A percentile compares a stretch with the other conserved stretches of the same genome.
These are phyloP conservation scores for Netelia fuscicornis DNA, from an alignment of 2,888 invertebrate genomes.

Conservation along the genomic window DNA sequence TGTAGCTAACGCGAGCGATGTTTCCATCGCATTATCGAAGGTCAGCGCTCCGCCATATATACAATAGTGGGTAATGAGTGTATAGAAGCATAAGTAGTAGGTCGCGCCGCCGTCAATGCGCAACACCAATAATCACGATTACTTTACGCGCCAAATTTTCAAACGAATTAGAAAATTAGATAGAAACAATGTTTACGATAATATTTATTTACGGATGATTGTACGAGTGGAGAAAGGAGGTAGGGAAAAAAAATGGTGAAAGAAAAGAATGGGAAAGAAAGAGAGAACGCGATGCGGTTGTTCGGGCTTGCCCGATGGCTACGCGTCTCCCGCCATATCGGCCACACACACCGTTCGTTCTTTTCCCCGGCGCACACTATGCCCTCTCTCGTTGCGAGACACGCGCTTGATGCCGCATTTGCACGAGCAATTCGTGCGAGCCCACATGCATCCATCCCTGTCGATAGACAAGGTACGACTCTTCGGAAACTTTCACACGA, in stretches of 20 bases:
- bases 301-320: constrained; percentile 69
- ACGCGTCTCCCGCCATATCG: constrained; percentile 80
- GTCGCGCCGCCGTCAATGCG: constrained; percentile 37
- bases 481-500: constrained; percentile 5
- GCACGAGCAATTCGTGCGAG: neutral
- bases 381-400: neutral
- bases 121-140: constrained; percentile 14
- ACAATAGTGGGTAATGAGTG: constrained; percentile 27
- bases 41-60: constrained; percentile 43
- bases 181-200: neutral
- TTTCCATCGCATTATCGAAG: constrained; percentile 53
- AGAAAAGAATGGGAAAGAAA: constrained; percentile 63
- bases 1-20: neutral
- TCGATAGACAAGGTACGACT: neutral
- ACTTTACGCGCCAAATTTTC: neutral
- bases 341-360: constrained; percentile 57
- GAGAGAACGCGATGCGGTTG: constrained; percentile 48
- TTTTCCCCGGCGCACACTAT: neutral
- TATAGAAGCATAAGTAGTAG: constrained; percentile 34
- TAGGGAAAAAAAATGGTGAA: neutral
- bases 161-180: neutral
- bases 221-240: neutral
- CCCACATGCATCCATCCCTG: constrained; percentile 1
- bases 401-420: constrained; percentile 12
- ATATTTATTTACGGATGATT: neutral